Evolutionary conservation across 2,113 vertebrate genomes (phyloP), one percentile per base, ranked within the genome.

Genomic region (Oncorhynchus masou): DNA sequence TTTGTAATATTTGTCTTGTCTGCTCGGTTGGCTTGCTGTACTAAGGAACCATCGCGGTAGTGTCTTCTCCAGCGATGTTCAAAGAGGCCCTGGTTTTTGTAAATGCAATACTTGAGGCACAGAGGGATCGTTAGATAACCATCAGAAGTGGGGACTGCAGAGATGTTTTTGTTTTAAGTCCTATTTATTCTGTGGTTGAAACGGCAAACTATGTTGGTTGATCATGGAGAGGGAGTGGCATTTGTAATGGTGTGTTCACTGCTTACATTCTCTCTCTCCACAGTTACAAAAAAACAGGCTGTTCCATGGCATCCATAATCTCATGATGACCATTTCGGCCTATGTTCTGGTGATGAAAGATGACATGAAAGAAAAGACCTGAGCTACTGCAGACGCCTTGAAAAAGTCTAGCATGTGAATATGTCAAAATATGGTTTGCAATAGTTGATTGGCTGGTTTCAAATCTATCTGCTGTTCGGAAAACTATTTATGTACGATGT

Each of bases 151-250:
- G 87, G 73, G 84, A 82, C 75, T 81, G 81, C 15, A 62, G 74
- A 89, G 81, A 86, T 90, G 84, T 91, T 86, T 86, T 83, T 74
- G 77, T 84, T 89, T 85, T 73, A 83, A 78, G 71, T 84, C 79
- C 79, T 81, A 77, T 83, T 83, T 75, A 79, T 80, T 79, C 77
- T 75, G 87, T 79, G 90, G 86, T 87, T 87, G 88, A 89, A 86
- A 85, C 80, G 27, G 71, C 88, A 90, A 90, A 90, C 80, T 45
- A 31, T 74, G 34, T 74, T 8, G 80, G 80, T 84, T 83, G 72
- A 86, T 89, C 69, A 66, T 75, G 79, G 60, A 68, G 57, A 4
- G 20, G 57, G 57, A 11, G 54, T 72, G 74, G 70, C 39, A 70
- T 73, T 65, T 76, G 1, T 71, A 76, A 83, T 83, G 77, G 59